Conservation (phyloP, 2,113 vertebrate species). For the Xiphophorus maculatus region DNA sequence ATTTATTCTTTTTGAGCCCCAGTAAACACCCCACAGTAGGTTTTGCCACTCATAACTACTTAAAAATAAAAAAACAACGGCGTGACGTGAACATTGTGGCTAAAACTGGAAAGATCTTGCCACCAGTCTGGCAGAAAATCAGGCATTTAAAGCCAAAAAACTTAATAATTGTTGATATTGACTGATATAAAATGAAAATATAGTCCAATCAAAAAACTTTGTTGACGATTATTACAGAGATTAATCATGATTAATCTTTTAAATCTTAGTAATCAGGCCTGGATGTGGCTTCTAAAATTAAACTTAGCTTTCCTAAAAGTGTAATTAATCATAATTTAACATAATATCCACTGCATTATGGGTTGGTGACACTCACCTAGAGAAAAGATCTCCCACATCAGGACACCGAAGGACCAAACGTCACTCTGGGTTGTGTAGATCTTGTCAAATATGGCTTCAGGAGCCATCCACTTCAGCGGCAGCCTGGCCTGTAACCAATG, state of each 20-base stretch:
- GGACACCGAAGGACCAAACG: conserved; percentile 94
- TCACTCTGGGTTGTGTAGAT: conserved; percentile 95
- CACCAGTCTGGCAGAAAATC: too few species aligned
- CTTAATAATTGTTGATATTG: too few species aligned
- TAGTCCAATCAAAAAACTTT: too few species aligned
- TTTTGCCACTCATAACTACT: too few species aligned
- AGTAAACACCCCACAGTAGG: conserved; percentile 68
- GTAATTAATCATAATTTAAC: not conserved
- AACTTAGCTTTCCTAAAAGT: not conserved
- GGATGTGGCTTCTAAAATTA: not conserved
- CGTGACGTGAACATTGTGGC: too few species aligned
- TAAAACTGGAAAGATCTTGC: too few species aligned
- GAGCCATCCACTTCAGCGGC: conserved; percentile 96
- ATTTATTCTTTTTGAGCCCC: conserved; percentile 63
- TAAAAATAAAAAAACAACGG: too few species aligned
- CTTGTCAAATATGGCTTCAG: conserved; percentile 96
- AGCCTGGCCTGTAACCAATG: conserved; percentile 84
- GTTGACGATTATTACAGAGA: too few species aligned
- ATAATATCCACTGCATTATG: not conserved
- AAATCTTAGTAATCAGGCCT: not conserved
- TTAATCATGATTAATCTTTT: too few species aligned
- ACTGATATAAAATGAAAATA: too few species aligned
- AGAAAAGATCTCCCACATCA: conserved; percentile 97
- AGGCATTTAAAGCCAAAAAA: too few species aligned
- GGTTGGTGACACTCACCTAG: conserved; percentile 82